Conservation (phyloP, 2,888 invertebrate species). For the Phymatocera aterrima region DNA sequence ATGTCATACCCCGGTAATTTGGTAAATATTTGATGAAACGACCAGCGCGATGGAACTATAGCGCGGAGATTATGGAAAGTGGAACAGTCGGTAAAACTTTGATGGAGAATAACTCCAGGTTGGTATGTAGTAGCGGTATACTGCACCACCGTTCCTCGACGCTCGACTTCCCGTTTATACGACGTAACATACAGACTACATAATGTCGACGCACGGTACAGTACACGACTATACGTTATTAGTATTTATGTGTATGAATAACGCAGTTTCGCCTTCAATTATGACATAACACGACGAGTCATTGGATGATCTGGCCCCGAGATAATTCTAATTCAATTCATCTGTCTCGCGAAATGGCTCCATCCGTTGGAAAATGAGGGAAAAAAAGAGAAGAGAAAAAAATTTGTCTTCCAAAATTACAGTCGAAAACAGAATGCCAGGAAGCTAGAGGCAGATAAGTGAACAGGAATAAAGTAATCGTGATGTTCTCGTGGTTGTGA, state of each 20-base stretch:
- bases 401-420: too few relatives aligned
- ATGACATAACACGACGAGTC: neutral
- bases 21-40: slow-evolving; percentile 45
- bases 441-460: too few relatives aligned
- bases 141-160: neutral
- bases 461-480: too few relatives aligned
- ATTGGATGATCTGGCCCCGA: neutral
- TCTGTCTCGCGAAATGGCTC: too few relatives aligned
- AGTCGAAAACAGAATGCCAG: too few relatives aligned
- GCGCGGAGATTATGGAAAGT: slow-evolving; percentile 54
- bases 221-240: neutral
- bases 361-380: too few relatives aligned
- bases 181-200: neutral
- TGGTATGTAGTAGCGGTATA: too few relatives aligned
- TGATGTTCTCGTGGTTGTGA: too few relatives aligned
- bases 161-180: neutral
- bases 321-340: too few relatives aligned
- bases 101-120: slow-evolving; percentile 48
- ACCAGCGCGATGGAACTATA: slow-evolving; percentile 52
- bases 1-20: slow-evolving; percentile 13
- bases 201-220: neutral
- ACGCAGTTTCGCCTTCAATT: neutral
- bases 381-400: too few relatives aligned
- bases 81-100: slow-evolving; percentile 58
- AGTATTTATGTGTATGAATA: neutral